phyloP scores from a whole-genome alignment of 2,113 vertebrate species.

The Donacobius atricapilla region DNA sequence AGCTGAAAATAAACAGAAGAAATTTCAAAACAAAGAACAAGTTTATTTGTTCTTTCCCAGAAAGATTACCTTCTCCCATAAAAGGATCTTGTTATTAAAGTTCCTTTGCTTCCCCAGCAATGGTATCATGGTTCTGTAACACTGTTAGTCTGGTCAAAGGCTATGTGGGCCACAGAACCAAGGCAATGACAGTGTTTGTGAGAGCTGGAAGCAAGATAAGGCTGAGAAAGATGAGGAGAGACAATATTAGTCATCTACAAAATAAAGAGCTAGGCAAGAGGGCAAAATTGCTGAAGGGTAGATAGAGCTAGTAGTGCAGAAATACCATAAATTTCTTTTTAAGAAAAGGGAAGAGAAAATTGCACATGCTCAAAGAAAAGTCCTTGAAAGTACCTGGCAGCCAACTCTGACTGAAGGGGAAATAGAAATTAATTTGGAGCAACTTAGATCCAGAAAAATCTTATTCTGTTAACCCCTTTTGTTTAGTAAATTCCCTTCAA shows the following conservation, averaged over 20 bases:
- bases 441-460: background rate
- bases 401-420: background rate
- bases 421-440: background rate
- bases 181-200: slow-evolving; percentile 17
- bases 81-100: slow-evolving; percentile 24
- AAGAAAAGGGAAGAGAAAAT: slow-evolving; percentile 39
- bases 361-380: slow-evolving; percentile 13
- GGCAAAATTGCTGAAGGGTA: slow-evolving; percentile 54
- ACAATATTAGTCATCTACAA: slow-evolving; percentile 54
- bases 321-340: slow-evolving; percentile 30
- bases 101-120: background rate
- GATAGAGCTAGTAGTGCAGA: slow-evolving; percentile 57
- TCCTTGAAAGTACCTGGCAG: slow-evolving; percentile 52
- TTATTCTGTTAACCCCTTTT: background rate
- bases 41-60: slow-evolving; percentile 39
- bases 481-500: background rate
- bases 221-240: slow-evolving; percentile 62
- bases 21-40: slow-evolving; percentile 21
- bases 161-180: background rate
- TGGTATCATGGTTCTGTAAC: background rate
- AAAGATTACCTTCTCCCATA: slow-evolving; percentile 26
- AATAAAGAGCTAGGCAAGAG: slow-evolving; percentile 33
- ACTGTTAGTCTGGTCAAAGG: slow-evolving; percentile 2
- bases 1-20: slow-evolving; percentile 20
- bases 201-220: slow-evolving; percentile 44